Evolutionary conservation across 2,888 invertebrate genomes (phyloP), one percentile per base, ranked within the genome.

Genomic region (Bembecia ichneumoniformis): DNA sequence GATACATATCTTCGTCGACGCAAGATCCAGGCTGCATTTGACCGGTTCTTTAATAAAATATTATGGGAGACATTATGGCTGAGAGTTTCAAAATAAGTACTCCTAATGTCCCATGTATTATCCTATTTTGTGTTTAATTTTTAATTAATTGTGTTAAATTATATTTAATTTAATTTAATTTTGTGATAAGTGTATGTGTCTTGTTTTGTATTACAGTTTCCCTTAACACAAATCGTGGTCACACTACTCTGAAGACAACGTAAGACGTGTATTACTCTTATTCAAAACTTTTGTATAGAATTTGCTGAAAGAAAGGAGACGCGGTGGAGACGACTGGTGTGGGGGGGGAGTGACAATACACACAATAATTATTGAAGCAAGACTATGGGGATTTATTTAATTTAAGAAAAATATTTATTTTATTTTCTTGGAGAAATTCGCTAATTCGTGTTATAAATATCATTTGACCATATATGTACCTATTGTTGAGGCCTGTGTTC

Each of bases 251-350:
- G 51, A 69, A 77, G 72, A 77, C 72, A 71, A 74, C 54, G 55
- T 74, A 76, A 76, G 77, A 77, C 74, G 82, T 81, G 82, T 83
- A 83, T 82, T 77, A 82, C 82, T 82, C 82, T 81, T 79, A 77
- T 77, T 81, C 82, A 82, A 28, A 84, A 84, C 79, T 84, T 83
- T 83, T 83, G 82, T 81, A 83, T 82, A 78, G 81, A 82, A 79
- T 77, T 68, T 46, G 67, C 53, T 65, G 68, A 74, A 77, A 76
- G 76, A 77, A 74, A 71, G 72, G 77, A 73, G 59, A 55, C 52
- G 58, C 57, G 58, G 59, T 51, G 50, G 51, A 55, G 49, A 49
- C 50, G 46, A 55, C 35, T 14, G 47, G 48, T 46, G 44, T 54
- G 64, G 62, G 63, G 59, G n/a, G 66, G 58, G 69, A 71, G 74